Conservation (phyloP, 1,140 invertebrate species). For the Lordiphosa mommai region DNA sequence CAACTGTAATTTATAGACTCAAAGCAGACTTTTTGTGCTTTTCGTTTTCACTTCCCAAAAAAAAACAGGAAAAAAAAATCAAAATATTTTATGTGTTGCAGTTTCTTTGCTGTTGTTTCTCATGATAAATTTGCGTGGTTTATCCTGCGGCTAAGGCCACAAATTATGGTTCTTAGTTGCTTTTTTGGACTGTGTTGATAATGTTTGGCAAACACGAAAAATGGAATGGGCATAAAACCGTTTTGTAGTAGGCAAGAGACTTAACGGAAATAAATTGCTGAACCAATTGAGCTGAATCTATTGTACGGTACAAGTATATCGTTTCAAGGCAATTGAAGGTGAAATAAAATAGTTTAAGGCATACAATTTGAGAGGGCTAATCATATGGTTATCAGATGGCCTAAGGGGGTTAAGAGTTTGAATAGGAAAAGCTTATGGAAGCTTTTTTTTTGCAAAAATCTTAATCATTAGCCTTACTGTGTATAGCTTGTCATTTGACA, state of each 20-base stretch:
- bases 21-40: slow-evolving; percentile 31
- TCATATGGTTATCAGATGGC: background rate
- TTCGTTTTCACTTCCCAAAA: slow-evolving; percentile 65
- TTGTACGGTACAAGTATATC: too few relatives aligned
- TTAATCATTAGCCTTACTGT: too few relatives aligned
- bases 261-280: slow-evolving; percentile 65
- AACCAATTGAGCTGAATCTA: slow-evolving; percentile 37
- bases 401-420: too few relatives aligned
- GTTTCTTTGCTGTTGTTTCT: slow-evolving; percentile 38
- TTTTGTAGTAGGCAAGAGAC: slow-evolving; percentile 30
- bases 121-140: slow-evolving; percentile 73
- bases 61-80: slow-evolving; percentile 14
- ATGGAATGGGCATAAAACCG: slow-evolving; percentile 60
- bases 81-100: slow-evolving; percentile 47
- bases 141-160: slow-evolving; percentile 60
- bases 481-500: too few relatives aligned
- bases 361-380: background rate
- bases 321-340: slow-evolving; percentile 2
- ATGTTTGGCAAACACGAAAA: slow-evolving; percentile 72
- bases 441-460: too few relatives aligned
- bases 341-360: background rate
- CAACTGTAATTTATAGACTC: slow-evolving; percentile 67
- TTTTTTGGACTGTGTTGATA: slow-evolving; percentile 28
- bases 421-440: too few relatives aligned
- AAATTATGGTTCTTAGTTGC: slow-evolving; percentile 71